These are phyloP conservation scores for Phorcus lineatus DNA, from an alignment of 2,888 invertebrate genomes.

Conservation along the genomic window DNA sequence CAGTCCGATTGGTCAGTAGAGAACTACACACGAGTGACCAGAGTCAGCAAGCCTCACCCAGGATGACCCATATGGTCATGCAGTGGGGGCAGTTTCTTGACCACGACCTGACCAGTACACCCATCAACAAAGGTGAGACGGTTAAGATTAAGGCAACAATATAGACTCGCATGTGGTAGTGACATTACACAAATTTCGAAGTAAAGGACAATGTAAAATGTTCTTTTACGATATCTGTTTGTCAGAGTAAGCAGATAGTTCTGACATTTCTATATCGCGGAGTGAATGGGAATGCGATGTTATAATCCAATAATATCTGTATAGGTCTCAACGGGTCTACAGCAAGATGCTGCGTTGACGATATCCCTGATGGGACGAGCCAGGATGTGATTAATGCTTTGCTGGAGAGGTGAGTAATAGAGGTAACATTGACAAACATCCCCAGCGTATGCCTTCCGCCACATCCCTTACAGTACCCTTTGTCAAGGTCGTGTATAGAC, in stretches of 20 bases:
- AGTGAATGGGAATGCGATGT: too few species aligned
- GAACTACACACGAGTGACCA: slow-evolving; percentile 36
- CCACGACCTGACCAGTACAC: slow-evolving; percentile 53
- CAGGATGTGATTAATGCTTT: neutral
- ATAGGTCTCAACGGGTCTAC: slow-evolving; percentile 7
- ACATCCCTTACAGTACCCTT: too few species aligned
- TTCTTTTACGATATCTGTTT: too few species aligned
- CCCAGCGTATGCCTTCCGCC: too few species aligned
- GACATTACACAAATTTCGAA: too few species aligned
- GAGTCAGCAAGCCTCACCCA: slow-evolving; percentile 20
- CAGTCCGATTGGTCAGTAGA: slow-evolving; percentile 43
- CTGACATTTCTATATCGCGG: too few species aligned
- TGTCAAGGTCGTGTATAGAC: too few species aligned
- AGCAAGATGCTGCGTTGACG: slow-evolving; percentile 17
- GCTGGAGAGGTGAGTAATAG: neutral
- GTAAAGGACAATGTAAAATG: too few species aligned
- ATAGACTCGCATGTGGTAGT: too few species aligned
- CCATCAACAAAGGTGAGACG: slow-evolving; percentile 37
- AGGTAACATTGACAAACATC: neutral
- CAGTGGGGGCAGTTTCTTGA: slow-evolving; percentile 55
- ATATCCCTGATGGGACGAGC: neutral
- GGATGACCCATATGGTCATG: slow-evolving; percentile 45
- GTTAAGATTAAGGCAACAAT: too few species aligned
- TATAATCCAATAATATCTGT: neutral
- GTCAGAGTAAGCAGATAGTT: too few species aligned